Percentiles rank a stretch among this genome's conserved stretches.
Evolutionary conservation across 2,888 invertebrate species (phyloP).

Genomic region (Netelia melanura): DNA sequence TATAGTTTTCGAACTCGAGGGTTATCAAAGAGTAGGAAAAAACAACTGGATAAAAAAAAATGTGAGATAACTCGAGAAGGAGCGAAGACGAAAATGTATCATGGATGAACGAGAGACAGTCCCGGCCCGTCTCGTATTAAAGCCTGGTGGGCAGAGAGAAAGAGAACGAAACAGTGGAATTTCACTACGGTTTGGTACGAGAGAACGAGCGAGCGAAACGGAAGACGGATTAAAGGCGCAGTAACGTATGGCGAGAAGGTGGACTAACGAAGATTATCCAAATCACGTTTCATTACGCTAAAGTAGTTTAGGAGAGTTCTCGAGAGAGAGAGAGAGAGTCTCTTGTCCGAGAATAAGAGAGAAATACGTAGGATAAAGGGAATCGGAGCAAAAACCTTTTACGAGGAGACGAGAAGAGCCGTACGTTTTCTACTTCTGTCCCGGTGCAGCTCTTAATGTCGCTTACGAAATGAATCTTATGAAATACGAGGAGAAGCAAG

Average conservation of each 20-base stretch:
- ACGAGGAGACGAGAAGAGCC: slow-evolving; percentile 46
- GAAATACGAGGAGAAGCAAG: slow-evolving; percentile 38
- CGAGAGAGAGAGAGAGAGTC: background rate
- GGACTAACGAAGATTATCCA: slow-evolving; percentile 50
- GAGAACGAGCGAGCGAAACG: background rate
- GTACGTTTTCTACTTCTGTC: slow-evolving; percentile 12
- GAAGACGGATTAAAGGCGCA: background rate
- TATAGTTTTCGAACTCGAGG: background rate
- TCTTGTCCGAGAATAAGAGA: background rate
- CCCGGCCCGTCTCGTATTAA: background rate
- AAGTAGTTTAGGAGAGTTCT: slow-evolving; percentile 45
- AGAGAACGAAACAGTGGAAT: slow-evolving; percentile 31
- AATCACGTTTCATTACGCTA: slow-evolving; percentile 48
- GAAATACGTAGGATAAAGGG: background rate
- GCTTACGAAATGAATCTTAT: slow-evolving; percentile 34
- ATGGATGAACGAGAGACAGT: background rate
- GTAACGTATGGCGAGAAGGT: slow-evolving; percentile 30
- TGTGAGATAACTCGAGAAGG: background rate
- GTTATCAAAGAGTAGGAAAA: background rate
- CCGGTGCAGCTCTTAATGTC: slow-evolving; percentile 24
- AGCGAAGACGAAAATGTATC: background rate
- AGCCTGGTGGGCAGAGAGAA: slow-evolving; percentile 27
- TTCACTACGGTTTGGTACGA: slow-evolving; percentile 2
- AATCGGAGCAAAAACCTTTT: slow-evolving; percentile 34
- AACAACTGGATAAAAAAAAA: background rate